Evolutionary conservation across 2,888 invertebrate species (phyloP).

Genomic region (Drosophila dives): DNA sequence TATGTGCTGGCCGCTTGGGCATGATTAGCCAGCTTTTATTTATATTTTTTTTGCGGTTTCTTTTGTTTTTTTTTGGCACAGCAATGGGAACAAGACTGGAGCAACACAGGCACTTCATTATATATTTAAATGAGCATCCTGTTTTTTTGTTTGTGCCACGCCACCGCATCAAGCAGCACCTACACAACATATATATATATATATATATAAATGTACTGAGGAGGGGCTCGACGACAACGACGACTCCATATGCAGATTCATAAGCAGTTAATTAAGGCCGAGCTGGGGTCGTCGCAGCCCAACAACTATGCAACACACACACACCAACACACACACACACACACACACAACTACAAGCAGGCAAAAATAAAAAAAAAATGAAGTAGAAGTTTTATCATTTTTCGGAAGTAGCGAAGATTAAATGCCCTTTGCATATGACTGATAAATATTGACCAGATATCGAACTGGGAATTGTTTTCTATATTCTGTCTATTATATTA

Average conservation of each 20-base stretch:
- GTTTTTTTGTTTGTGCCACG: conserved; percentile 53
- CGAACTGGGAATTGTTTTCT: background rate
- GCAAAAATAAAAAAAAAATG: conserved; percentile 43
- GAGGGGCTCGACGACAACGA: conserved; percentile 28
- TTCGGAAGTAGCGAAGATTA: background rate
- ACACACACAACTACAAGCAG: conserved; percentile 9
- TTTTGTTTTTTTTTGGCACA: conserved; percentile 15
- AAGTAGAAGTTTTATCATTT: background rate
- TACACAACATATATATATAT: conserved; percentile 49
- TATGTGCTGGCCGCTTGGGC: conserved; percentile 37
- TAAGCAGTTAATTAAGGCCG: conserved; percentile 81
- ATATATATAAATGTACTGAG: conserved; percentile 3
- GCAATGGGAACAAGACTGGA: conserved; percentile 52
- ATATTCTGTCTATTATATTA: background rate
- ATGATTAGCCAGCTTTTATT: conserved; percentile 62
- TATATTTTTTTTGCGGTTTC: background rate
- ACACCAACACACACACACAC: conserved; percentile 22
- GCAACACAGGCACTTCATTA: conserved; percentile 78
- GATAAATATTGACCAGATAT: background rate
- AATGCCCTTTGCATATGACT: background rate
- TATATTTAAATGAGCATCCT: conserved; percentile 82
- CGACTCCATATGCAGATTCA: conserved; percentile 77
- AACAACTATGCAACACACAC: conserved; percentile 60
- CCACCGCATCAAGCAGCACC: conserved; percentile 68
- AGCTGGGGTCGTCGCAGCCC: conserved; percentile 54